Evolutionary conservation across 2,113 vertebrate genomes (phyloP).

Genomic region (Sebastes schlegelii): DNA sequence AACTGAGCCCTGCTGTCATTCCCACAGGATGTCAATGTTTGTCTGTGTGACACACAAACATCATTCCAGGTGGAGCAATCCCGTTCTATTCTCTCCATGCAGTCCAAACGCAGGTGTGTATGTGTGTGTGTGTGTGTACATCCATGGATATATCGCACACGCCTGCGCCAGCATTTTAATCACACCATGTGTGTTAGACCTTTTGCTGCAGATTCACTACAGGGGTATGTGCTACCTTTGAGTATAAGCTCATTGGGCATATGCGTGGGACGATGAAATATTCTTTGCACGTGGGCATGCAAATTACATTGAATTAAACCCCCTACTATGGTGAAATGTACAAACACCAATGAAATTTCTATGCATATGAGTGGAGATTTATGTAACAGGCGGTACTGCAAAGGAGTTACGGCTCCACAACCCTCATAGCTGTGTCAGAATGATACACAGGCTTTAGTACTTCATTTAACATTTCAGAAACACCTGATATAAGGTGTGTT

Average conservation of each 20-base stretch:
- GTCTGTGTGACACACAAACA: not conserved
- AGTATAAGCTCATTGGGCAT: slow-evolving; percentile 27
- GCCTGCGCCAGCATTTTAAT: slow-evolving; percentile 21
- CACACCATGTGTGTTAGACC: not conserved
- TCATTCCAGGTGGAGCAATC: not conserved
- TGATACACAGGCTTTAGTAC: not conserved
- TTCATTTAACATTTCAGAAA: slow-evolving; percentile 17
- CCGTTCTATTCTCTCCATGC: not conserved
- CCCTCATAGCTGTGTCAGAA: slow-evolving; percentile 17
- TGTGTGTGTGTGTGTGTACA: not conserved
- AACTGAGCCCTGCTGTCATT: not conserved
- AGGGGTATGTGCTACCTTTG: slow-evolving; percentile 13
- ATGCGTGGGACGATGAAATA: slow-evolving; percentile 49
- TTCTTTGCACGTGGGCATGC: slow-evolving; percentile 35
- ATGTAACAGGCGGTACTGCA: slow-evolving; percentile 12
- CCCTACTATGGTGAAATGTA: slow-evolving; percentile 26
- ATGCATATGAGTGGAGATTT: slow-evolving; percentile 34
- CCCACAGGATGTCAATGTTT: slow-evolving; percentile 7
- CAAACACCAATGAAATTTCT: slow-evolving; percentile 19
- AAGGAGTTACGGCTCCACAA: slow-evolving; percentile 18
- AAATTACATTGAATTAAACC: slow-evolving; percentile 53
- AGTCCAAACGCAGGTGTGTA: not conserved
- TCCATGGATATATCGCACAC: not conserved
- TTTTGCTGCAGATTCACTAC: slow-evolving; percentile 18
- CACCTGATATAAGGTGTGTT: not conserved